These are phyloP conservation scores for Kuschelorhynchus macadamiae DNA, from an alignment of 2,888 invertebrate genomes.

Conservation along the genomic window DNA sequence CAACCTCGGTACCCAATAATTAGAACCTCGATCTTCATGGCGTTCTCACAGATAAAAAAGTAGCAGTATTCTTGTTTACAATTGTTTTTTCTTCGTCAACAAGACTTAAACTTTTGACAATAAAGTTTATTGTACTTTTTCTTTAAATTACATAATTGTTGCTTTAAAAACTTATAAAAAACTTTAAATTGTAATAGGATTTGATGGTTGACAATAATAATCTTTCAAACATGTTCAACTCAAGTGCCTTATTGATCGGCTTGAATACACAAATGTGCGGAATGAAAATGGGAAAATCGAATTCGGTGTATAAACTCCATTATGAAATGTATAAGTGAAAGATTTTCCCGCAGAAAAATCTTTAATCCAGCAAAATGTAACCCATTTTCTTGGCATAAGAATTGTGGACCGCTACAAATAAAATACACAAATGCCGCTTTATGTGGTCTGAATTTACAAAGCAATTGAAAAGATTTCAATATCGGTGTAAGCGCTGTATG, in stretches of 20 bases:
- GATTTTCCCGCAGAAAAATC: constrained; percentile 63
- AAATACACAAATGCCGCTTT: constrained; percentile 68
- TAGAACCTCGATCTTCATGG: no score
- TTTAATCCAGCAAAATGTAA: constrained; percentile 67
- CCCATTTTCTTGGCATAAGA: constrained; percentile 65
- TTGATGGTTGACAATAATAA: no score
- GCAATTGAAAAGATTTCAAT: constrained; percentile 70
- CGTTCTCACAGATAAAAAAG: no score
- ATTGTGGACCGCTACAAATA: constrained; percentile 67
- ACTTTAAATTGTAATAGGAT: no score
- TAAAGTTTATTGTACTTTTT: no score
- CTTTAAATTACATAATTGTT: no score
- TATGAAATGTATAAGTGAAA: constrained; percentile 54
- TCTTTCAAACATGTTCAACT: no score
- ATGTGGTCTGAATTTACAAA: constrained; percentile 69
- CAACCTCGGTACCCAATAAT: no score
- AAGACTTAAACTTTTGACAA: no score
- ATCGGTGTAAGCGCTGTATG: constrained; percentile 66
- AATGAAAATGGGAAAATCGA: constrained; percentile 32
- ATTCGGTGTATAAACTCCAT: constrained; percentile 45
- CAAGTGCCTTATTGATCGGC: neutral
- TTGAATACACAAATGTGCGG: constrained; percentile 17
- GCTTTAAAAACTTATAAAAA: no score
- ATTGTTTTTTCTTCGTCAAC: no score
- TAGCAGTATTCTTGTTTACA: no score